Percentiles rank a stretch among this genome's conserved stretches.
Conservation (phyloP, 2,113 vertebrate species). For the Chionomys nivalis region DNA sequence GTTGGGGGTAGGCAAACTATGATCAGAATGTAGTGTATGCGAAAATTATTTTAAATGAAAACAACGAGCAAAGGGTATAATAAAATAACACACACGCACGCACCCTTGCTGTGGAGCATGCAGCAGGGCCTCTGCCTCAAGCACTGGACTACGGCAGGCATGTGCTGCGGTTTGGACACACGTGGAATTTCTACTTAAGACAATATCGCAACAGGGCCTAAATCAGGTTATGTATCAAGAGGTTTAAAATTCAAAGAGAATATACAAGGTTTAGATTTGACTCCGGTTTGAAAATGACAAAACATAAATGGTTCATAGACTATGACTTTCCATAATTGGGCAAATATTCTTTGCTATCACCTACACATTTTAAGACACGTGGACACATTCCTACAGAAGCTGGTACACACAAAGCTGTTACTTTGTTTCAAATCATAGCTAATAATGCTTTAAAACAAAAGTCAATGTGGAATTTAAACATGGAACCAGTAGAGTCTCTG, state of each 20-base stretch:
- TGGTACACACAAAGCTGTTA: conserved; percentile 56
- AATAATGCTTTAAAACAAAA: conserved; percentile 48
- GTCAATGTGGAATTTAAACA: conserved; percentile 42
- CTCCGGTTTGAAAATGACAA: conserved; percentile 52
- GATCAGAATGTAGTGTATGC: neutral
- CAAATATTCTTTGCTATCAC: conserved; percentile 61
- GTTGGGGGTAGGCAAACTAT: neutral
- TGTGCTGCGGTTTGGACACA: neutral
- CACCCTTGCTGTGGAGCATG: neutral
- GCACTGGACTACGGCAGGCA: neutral
- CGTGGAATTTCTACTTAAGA: conserved; percentile 58
- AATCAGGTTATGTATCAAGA: conserved; percentile 54
- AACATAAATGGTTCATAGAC: conserved; percentile 66
- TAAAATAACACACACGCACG: neutral
- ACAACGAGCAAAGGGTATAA: neutral
- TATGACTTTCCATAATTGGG: neutral
- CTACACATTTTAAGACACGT: conserved; percentile 52
- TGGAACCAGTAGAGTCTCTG: conserved; percentile 37
- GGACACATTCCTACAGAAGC: conserved; percentile 43
- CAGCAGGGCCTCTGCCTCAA: neutral
- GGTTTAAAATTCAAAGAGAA: conserved; percentile 52
- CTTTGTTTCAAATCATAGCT: conserved; percentile 41
- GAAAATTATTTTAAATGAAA: neutral
- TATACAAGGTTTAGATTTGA: conserved; percentile 62
- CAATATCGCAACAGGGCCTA: neutral